Base-by-base conservation (phyloP, 2,888 invertebrate genomes). In the Prosopocoilus inquinatus region DNA sequence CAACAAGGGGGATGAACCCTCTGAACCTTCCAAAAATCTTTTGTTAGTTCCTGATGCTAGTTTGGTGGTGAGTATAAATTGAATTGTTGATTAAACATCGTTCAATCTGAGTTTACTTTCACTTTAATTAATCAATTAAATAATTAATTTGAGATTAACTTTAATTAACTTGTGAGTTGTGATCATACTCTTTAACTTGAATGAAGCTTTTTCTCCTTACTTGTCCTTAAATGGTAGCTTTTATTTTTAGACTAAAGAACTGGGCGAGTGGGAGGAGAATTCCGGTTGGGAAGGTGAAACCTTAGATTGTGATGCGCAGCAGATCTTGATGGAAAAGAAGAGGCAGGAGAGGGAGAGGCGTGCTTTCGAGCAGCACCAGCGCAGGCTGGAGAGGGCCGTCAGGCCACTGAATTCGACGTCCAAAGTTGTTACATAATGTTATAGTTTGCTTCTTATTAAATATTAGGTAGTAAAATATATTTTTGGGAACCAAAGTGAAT, bases 221-320 rank as follows among this genome's bases (percentile, higher is more conserved):
- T n/a, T n/a, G n/a, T n/a, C n/a, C n/a, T n/a, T n/a, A n/a, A 1
- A 20, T 20, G 4, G 20, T 20, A 20, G 7, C 7, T 28, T 28
- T 1, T 28, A 28, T 3, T 58, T 64, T 61, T 47, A 70, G 63
- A 65, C 67, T 13, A 67, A 70, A 45, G 75, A 76, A 61, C 63
- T 77, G 45, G 70, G 68, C 44, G 75, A 76, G 63, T 77, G 77
- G 77, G 74, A 75, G 54, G 77, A 76, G 52, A 70, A 63, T 53
- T 64, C 67, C 8, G 74, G 74, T 5, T 76, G 76, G 75, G 77
- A 75, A 53, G 72, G 71, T 32, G 69, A 74, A 43, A 66, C 68
- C 5, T 53, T 73, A 36, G 75, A 73, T 44, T 65, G 67, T 59
- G 74, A 74, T 50, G 69, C 75, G 4, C 70, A 70, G 56, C 65